Base-by-base conservation (phyloP, 2,113 vertebrate species). In the Dasypus novemcinctus region DNA sequence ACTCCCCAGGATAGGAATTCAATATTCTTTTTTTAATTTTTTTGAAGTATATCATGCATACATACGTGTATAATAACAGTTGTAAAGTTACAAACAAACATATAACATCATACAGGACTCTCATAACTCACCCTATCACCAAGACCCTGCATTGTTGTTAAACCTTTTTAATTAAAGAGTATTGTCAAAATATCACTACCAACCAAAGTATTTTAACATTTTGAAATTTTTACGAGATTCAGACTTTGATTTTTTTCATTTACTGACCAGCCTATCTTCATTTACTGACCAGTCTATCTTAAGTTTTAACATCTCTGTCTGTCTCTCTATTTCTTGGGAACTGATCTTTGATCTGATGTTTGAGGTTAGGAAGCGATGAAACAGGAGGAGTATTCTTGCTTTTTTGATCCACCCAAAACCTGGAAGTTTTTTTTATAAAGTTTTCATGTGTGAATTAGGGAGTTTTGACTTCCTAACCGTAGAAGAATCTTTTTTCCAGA, bases 311-410 rank as follows among this genome's bases (percentile, higher is more conserved):
- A 54, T 72, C 31, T 89, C 68, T 85, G 9, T 86, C 85, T 79
- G 36, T 63, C 57, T 91, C 36, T 92, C 76, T 92, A 15, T 93
- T 92, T 97, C 88, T 88, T 87, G 18, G 59, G 49, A 52, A n/a
- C 66, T 36, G 13, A 91, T 80, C 57, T 93, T 96, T 91, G 29
- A 94, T 61, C 66, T 12, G 0, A 52, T 80, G 36, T 90, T 94
- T 95, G 72, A 92, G 82, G 75, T 95, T 87, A 72, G 63, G 23
- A 93, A 91, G 81, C 76, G 43, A 93, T 54, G 54, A 94, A 84
- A 66, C 64, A 36, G 7, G 27, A 84, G 66, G 23, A 4, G 36
- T 20, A 14, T 52, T 94, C 7, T 72, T 84, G 64, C 52, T 41
- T 90, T 93, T 90, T 59, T 96, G 78, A 96, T 43, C 63, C n/a